Evolutionary conservation across 2,888 invertebrate species (phyloP).

Genomic region (Euproctis similis): DNA sequence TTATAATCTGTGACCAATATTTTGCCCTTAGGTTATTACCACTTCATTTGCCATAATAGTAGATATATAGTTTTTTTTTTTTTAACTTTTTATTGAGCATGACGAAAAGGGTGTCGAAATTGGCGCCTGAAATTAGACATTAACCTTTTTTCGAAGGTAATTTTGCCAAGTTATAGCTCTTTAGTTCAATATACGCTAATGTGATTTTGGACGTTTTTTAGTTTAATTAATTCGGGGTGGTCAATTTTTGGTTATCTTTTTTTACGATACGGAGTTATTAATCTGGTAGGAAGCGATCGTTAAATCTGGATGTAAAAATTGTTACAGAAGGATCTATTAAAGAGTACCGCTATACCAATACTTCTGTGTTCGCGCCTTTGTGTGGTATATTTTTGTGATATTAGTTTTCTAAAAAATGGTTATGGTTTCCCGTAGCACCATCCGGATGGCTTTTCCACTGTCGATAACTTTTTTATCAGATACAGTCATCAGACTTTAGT

Average conservation of each 20-base stretch:
- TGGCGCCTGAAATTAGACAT: constrained; percentile 48
- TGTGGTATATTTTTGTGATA: too few species aligned
- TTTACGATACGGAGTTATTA: background rate
- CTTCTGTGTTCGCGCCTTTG: too few species aligned
- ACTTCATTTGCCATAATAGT: constrained; percentile 54
- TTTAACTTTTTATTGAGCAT: constrained; percentile 44
- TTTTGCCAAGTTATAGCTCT: constrained; percentile 35
- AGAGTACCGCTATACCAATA: too few species aligned
- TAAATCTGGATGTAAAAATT: too few species aligned
- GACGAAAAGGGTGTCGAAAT: constrained; percentile 56
- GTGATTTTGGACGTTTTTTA: constrained; percentile 22
- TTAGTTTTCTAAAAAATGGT: too few species aligned
- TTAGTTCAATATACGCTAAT: constrained; percentile 40
- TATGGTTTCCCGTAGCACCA: too few species aligned
- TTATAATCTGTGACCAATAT: constrained; percentile 27
- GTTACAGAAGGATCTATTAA: too few species aligned
- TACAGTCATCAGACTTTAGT: too few species aligned
- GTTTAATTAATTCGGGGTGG: constrained; percentile 19
- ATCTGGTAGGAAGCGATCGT: too few species aligned
- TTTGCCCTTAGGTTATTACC: constrained; percentile 40
- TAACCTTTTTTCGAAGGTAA: constrained; percentile 28
- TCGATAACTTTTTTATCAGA: too few species aligned
- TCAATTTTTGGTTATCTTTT: constrained; percentile 7
- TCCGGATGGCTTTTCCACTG: too few species aligned
- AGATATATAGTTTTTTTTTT: constrained; percentile 34